Evolutionary conservation across 2,888 invertebrate species (phyloP).

Genomic region (Monoplex corrugatus): DNA sequence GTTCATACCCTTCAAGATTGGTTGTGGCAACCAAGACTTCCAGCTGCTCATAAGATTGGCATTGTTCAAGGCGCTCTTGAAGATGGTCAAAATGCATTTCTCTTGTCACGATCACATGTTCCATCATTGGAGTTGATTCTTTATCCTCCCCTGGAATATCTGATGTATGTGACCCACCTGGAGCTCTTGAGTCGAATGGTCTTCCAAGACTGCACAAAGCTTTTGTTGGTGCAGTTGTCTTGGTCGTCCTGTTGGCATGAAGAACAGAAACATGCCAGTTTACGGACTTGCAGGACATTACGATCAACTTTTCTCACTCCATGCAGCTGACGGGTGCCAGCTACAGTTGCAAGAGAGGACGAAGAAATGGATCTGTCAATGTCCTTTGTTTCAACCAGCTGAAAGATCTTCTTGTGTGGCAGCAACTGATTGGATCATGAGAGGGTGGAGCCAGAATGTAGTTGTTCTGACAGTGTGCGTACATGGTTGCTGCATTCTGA

Average conservation of each 20-base stretch:
- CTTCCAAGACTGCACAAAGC: neutral
- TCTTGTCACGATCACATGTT: too few relatives aligned
- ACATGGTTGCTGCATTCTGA: slow-evolving; percentile 23
- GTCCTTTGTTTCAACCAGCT: neutral
- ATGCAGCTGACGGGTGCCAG: slow-evolving; percentile 18
- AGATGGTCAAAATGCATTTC: too few relatives aligned
- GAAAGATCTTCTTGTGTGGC: slow-evolving; percentile 12
- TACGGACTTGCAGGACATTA: neutral
- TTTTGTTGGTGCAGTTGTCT: neutral
- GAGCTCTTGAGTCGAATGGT: neutral
- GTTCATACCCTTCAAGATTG: too few relatives aligned
- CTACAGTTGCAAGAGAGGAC: slow-evolving; percentile 16
- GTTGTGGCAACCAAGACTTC: too few relatives aligned
- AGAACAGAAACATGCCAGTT: neutral
- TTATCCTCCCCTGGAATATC: neutral
- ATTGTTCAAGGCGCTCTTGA: too few relatives aligned
- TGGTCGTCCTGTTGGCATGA: neutral
- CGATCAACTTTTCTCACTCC: too few relatives aligned
- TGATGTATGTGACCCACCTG: neutral
- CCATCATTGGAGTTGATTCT: neutral
- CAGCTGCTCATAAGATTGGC: too few relatives aligned
- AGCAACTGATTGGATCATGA: neutral
- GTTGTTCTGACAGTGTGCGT: neutral
- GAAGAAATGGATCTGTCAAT: slow-evolving; percentile 30
- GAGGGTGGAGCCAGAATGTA: neutral